phyloP scores from a whole-genome alignment of 2,888 invertebrate species.

The Ctena decussata region DNA sequence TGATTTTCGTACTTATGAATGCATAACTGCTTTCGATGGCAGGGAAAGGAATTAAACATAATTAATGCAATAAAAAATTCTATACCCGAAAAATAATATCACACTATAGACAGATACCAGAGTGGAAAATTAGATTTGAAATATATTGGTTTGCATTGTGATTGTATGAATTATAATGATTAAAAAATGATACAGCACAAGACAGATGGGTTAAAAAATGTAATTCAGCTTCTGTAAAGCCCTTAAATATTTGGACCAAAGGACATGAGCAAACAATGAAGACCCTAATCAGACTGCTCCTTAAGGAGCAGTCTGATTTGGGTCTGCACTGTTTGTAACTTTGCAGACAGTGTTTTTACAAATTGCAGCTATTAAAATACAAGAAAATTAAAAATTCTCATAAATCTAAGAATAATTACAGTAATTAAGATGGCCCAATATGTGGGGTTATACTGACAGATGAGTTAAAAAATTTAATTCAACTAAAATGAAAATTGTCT shows the following conservation, averaged over 20 bases:
- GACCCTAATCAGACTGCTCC: too few relatives aligned
- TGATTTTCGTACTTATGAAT: slow-evolving; percentile 53
- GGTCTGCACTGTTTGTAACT: too few relatives aligned
- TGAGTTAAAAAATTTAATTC: slow-evolving; percentile 1
- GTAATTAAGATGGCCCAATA: too few relatives aligned
- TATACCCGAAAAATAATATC: slow-evolving; percentile 48
- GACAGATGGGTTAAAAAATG: not conserved
- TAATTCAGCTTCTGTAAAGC: too few relatives aligned
- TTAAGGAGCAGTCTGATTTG: too few relatives aligned
- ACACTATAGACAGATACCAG: not conserved
- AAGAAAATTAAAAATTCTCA: too few relatives aligned
- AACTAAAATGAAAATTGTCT: not conserved
- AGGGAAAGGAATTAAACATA: slow-evolving; percentile 63
- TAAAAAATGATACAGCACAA: not conserved
- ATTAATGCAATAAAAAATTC: slow-evolving; percentile 69
- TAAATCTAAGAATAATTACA: too few relatives aligned
- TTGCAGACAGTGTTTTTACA: too few relatives aligned
- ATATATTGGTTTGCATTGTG: not conserved
- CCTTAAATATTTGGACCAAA: too few relatives aligned
- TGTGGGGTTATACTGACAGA: too few relatives aligned
- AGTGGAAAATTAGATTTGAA: slow-evolving; percentile 19
- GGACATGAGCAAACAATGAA: too few relatives aligned
- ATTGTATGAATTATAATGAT: slow-evolving; percentile 12
- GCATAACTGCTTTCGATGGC: slow-evolving; percentile 29
- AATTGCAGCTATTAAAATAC: too few relatives aligned